Base-by-base conservation (phyloP, 2,888 invertebrate species). In the Plagodis pulveraria region DNA sequence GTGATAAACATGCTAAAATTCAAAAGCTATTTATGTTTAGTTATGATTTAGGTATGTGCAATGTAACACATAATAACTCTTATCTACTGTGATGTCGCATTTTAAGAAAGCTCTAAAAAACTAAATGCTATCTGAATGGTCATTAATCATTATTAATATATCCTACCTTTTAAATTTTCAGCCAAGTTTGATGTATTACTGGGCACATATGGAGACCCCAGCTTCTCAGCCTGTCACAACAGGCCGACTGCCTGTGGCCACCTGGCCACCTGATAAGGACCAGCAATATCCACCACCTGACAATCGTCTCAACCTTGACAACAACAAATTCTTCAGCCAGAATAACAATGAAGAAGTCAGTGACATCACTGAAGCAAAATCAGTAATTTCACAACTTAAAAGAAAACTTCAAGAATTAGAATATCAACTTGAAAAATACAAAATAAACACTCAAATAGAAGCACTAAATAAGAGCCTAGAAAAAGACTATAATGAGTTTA, bases 171-270 rank as follows among this genome's bases (percentile, higher is more conserved):
- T 12, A 51, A 10, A 48, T 46, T 89, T 94, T 38, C 88, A 98
- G 98, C 96, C 97, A 60, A 97, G 96, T 86, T 94, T 96, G 78
- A 97, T 97, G 96, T 98, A 98, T 89, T 97, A 96, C 83, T 98
- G 98, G 98, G 94, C 97, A 33, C 96, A 97, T 81, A 96, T 96
- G 66, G 97, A 97, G 85, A 88, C 94, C 49, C 94, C 95, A 55
- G 90, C 94, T 41, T 91, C 94, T 49, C 94, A 95, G 65, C 95
- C 96, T 40, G 89, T 94, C 58, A 95, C 96, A 12, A 97, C 97
- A 0, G 96, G 97, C 50, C 94, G 95, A 77, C 89, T 97, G 49
- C 95, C 96, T 67, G 94, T 94, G 61, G 88, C 95, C 0, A 93
- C 95, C 40, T 97, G 97, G 97, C 96, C 97, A 0, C 96, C 96